Percentiles rank a stretch among this genome's conserved stretches.
Conservation (phyloP, 2,113 vertebrate genomes). For the Piaya cayana region DNA sequence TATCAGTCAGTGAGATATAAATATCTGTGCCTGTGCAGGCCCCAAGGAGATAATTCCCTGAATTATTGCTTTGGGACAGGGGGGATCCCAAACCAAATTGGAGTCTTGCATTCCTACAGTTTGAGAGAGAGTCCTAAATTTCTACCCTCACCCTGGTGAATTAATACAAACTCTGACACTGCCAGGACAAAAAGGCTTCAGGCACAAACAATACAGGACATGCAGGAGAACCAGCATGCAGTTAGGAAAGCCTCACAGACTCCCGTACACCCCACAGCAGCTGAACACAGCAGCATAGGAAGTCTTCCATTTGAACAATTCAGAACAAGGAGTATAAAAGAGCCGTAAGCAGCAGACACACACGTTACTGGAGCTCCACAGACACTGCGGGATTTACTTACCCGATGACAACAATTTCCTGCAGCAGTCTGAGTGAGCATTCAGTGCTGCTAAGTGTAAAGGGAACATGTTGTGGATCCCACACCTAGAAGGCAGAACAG, state of each 20-base stretch:
- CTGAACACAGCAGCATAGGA: slow-evolving; percentile 2
- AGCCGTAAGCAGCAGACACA: neutral
- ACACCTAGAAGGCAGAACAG: slow-evolving; percentile 77
- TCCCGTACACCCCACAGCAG: neutral
- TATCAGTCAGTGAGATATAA: neutral
- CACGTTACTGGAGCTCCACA: neutral
- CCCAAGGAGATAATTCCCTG: neutral
- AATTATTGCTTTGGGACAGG: neutral
- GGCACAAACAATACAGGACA: neutral
- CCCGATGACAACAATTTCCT: slow-evolving; percentile 93
- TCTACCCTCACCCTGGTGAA: neutral
- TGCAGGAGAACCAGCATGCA: neutral
- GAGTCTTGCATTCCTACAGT: neutral
- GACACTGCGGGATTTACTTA: slow-evolving; percentile 61
- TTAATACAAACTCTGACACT: neutral
- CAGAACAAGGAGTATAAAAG: neutral
- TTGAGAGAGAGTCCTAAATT: neutral
- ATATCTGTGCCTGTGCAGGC: neutral
- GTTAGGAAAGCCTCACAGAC: neutral
- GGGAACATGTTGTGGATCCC: slow-evolving; percentile 97
- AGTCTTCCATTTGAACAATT: neutral
- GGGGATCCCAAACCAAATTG: neutral
- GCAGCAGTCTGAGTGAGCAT: slow-evolving; percentile 96
- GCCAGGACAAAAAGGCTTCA: neutral
- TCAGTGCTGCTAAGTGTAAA: slow-evolving; percentile 92